Conservation (phyloP, 2,888 invertebrate species). For the Hartigia nigra region DNA sequence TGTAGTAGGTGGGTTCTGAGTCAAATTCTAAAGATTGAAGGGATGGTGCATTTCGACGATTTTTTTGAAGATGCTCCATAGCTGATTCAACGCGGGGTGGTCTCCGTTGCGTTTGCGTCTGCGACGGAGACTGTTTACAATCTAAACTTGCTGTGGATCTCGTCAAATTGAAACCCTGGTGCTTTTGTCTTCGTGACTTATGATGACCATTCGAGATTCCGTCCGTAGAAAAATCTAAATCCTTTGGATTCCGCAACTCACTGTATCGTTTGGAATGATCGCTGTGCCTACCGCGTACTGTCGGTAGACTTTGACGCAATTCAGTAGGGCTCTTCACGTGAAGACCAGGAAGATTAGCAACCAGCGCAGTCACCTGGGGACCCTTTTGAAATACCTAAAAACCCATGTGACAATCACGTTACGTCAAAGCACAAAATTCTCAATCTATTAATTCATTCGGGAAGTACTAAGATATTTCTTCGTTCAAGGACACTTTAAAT, state of each 20-base stretch:
- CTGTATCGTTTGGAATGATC: constrained; percentile 44
- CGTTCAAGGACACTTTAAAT: background rate
- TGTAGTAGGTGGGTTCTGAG: constrained; percentile 75
- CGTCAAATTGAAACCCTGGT: constrained; percentile 47
- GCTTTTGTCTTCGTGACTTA: constrained; percentile 66
- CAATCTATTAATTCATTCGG: background rate
- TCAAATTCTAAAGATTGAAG: constrained; percentile 79
- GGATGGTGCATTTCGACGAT: constrained; percentile 44
- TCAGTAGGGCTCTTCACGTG: constrained; percentile 61
- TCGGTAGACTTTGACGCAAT: constrained; percentile 54
- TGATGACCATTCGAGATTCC: constrained; percentile 68
- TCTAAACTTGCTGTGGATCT: constrained; percentile 59
- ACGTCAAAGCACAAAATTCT: background rate
- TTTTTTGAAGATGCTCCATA: constrained; percentile 52
- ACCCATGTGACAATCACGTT: background rate
- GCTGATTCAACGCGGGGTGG: constrained; percentile 48
- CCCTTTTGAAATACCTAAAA: constrained; percentile 81
- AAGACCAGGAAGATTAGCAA: constrained; percentile 73
- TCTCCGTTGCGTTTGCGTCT: constrained; percentile 40
- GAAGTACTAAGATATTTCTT: background rate
- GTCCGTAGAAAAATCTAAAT: constrained; percentile 68
- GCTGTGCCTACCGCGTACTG: constrained; percentile 46
- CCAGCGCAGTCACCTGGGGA: constrained; percentile 81
- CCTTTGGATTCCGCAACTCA: constrained; percentile 61
- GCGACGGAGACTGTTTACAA: constrained; percentile 43